Evolutionary conservation across 1,140 invertebrate species (phyloP), one percentile per base, ranked within the genome.

Genomic region (Antheraea mylitta): DNA sequence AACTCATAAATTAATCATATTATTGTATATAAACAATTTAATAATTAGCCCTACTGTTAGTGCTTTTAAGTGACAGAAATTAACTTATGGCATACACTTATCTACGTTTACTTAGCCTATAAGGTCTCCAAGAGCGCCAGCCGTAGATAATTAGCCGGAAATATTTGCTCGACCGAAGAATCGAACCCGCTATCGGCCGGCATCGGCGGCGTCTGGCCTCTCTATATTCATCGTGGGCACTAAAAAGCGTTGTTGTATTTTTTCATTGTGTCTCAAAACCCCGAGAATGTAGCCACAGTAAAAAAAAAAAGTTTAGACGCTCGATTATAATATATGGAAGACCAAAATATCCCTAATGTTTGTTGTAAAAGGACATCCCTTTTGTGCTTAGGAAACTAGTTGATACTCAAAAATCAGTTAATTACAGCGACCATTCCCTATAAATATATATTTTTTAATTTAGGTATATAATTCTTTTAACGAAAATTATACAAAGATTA

Each of bases 61-160:
- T 16, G 45, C 45, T 9, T 53, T 53, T 1, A 13, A 53, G 45
- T 53, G 13, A 53, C 16, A 53, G 45, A 53, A 16, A 53, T 6
- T 53, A 53, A 53, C 45, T 16, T 53, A 53, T 6, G 45, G 45
- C 6, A 53, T 30, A 37, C 30, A 13, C 61, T 63, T 63, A 63
- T 63, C 61, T 63, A 30, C 61, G 13, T 60, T 37, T 63, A 63
- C 61, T 63, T 36, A 16, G 61, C 37, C 22, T 63, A n/a, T 63
- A 63, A 36, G 30, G 22, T 62, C 60, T 30, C 10, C 6, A 22
- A 30, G 36, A 62, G 18, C 30, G 30, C 58, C 48, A 62, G 68
- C 64, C 63, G 71, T 66, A 58, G 73, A 74, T 83, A 85, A 87
- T 87, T 83, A 84, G 78, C 53, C 66, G 68, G 69, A 83, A 83